Evolutionary conservation across 1,140 invertebrate species (phyloP).

Genomic region (Gonatopus flavifemur): DNA sequence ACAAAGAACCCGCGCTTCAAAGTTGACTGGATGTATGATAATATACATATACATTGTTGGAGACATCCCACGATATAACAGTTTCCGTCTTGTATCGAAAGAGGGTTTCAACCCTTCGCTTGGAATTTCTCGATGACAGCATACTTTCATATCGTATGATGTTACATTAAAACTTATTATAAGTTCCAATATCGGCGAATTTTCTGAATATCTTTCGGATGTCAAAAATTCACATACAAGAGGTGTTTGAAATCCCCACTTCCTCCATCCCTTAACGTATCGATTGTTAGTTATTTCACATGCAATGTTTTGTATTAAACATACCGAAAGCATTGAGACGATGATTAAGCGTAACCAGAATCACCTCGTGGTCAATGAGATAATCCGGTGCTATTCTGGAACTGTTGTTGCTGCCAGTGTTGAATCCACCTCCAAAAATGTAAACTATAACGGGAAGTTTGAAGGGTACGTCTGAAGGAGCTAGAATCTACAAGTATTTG

Average conservation of each 20-base stretch:
- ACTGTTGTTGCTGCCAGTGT: conserved; percentile 52
- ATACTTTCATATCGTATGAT: too few relatives aligned
- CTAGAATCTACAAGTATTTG: background rate
- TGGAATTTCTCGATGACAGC: too few relatives aligned
- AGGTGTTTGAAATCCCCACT: too few relatives aligned
- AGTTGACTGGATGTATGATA: too few relatives aligned
- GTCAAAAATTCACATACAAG: too few relatives aligned
- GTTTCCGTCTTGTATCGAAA: too few relatives aligned
- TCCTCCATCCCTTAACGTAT: background rate
- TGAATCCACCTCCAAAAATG: conserved; percentile 59
- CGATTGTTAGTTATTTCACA: background rate
- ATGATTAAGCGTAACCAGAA: conserved; percentile 71
- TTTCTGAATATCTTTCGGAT: background rate
- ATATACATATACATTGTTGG: too few relatives aligned
- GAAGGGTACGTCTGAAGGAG: rapidly evolving
- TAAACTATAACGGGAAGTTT: conserved; percentile 61
- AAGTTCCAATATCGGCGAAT: background rate
- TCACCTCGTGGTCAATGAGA: conserved; percentile 59
- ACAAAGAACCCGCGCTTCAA: too few relatives aligned
- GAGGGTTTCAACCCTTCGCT: too few relatives aligned
- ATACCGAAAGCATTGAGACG: conserved; percentile 66
- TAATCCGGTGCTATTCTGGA: conserved; percentile 49
- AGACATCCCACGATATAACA: too few relatives aligned
- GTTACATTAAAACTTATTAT: too few relatives aligned
- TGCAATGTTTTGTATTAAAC: background rate